These are phyloP conservation scores for Corvus moneduloides DNA, from an alignment of 2,113 vertebrate species.

Conservation along the genomic window DNA sequence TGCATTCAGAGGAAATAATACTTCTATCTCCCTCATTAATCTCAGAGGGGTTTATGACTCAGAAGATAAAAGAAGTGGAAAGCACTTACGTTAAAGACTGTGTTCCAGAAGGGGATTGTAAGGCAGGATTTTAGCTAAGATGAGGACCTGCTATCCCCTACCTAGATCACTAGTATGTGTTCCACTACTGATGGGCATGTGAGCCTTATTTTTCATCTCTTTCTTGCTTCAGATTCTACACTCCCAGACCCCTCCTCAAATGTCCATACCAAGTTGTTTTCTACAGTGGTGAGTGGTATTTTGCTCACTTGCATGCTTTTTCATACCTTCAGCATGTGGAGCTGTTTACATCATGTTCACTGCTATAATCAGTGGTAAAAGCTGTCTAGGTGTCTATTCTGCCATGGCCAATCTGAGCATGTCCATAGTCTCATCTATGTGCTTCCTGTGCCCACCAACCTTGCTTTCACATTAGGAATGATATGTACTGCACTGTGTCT, in stretches of 20 bases:
- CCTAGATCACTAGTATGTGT: not conserved
- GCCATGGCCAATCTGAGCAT: accelerated
- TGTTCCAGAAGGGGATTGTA: not conserved
- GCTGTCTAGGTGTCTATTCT: not conserved
- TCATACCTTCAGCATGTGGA: not conserved
- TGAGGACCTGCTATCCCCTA: not conserved
- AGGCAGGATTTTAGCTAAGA: not conserved
- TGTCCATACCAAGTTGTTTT: not conserved
- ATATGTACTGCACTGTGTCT: too few relatives aligned
- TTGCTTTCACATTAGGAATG: not conserved
- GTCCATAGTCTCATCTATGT: not conserved
- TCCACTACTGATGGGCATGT: not conserved
- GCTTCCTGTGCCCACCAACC: not conserved
- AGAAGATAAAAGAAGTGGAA: not conserved
- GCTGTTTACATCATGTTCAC: not conserved
- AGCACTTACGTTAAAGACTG: not conserved
- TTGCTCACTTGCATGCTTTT: not conserved
- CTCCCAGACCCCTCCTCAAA: not conserved
- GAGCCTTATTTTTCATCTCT: not conserved
- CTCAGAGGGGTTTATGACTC: not conserved
- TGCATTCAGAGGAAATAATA: not conserved
- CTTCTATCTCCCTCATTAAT: not conserved
- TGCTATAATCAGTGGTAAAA: not conserved
- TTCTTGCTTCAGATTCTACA: not conserved
- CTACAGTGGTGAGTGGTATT: not conserved